Evolutionary conservation across 2,888 invertebrate genomes (phyloP).

Genomic region (Lasioglossum lativentre): DNA sequence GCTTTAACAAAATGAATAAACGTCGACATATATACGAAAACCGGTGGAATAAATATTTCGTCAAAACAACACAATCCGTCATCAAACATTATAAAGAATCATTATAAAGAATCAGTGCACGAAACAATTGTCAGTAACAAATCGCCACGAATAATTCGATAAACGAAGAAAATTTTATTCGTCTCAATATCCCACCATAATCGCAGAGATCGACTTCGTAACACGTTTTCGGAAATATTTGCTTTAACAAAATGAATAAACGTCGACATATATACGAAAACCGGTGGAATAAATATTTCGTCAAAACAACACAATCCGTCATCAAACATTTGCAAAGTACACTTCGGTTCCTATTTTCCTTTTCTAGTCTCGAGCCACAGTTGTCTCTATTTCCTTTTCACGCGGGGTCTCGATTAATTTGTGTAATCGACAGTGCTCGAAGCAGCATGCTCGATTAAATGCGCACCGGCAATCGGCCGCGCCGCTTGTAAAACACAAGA

Average conservation of each 20-base stretch:
- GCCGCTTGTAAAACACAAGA: conserved; percentile 43
- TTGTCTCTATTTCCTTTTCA: background rate
- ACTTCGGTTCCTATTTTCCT: background rate
- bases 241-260: background rate
- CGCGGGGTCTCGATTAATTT: conserved; percentile 26
- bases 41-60: background rate
- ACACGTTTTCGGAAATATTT: background rate
- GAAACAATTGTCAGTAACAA: background rate
- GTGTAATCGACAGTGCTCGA: conserved; percentile 27
- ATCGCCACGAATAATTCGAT: background rate
- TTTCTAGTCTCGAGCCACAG: no score
- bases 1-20: background rate
- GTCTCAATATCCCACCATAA: no score
- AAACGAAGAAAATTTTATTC: background rate
- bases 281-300: background rate
- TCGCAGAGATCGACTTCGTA: background rate
- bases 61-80: background rate
- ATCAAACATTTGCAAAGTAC: background rate
- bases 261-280: background rate
- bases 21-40: background rate
- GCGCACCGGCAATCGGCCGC: conserved; percentile 33
- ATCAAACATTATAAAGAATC: background rate
- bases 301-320: background rate
- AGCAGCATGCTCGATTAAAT: conserved; percentile 48
- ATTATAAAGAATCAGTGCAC: no score